Base-by-base conservation (phyloP, 2,797 vertebrate species). In the Rhabdophis nuchalis region DNA sequence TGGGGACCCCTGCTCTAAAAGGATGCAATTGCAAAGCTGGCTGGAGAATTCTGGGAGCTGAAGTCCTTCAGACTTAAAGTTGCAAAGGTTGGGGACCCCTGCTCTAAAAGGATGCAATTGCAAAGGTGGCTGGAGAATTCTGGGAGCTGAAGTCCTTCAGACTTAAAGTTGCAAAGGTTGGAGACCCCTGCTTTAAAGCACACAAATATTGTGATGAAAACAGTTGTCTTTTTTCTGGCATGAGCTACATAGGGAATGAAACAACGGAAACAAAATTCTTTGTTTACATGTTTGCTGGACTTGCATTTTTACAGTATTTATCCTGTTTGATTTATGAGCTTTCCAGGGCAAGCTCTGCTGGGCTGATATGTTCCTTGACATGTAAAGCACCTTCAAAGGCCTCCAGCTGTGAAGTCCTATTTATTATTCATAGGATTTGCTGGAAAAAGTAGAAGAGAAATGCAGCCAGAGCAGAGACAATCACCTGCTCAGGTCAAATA, bases 401-500 rank as follows among this genome's bases (percentile, higher is more conserved):
- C 91, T 92, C 90, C 89, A 88, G 86, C 95, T 96, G 93, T 52
- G 91, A 88, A 92, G 46, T 2, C 2, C 64, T 95, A 93, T 96
- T 96, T 96, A 95, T 96, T 96, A 97, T 96, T 97, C 94, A 94
- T 96, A 52, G 52, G 46, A 58, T 93, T 95, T 96, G 94, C 93
- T 92, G 68, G 87, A 64, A 93, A 85, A 96, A 95, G 72, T 89
- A 88, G 41, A 91, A 96, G 88, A 94, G 14, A 95, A 92, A 91
- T 86, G 94, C 53, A 88, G 89, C 41, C 88, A 90, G 41, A 96
- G 94, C 89, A 85, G 93, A 95, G 93, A 94, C 46, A 18, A 46
- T 53, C 92, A 94, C 82, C 85, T 1, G 90, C 95, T 94, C 93
- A 96, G 95, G 93, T 96, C 93, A 96, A 96, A 50, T 6, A 91